These are phyloP conservation scores for Thelaira solivaga DNA, from an alignment of 2,888 invertebrate species.

Conservation along the genomic window DNA sequence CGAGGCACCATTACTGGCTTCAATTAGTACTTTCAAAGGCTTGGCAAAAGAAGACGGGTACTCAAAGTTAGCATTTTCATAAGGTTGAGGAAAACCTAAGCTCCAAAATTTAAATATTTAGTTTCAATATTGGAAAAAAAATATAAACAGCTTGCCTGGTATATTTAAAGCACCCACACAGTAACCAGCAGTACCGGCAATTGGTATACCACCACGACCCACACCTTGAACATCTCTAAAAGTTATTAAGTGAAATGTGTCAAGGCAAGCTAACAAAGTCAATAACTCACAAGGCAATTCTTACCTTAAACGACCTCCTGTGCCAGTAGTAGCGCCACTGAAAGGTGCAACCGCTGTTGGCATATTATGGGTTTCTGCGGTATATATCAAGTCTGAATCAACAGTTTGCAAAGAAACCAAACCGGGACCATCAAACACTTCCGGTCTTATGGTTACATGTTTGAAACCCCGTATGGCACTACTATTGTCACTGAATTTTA, in stretches of 20 bases:
- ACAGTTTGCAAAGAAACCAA: constrained; percentile 80
- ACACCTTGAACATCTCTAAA: constrained; percentile 94
- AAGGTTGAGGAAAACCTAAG: constrained; percentile 88
- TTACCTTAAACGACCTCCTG: constrained; percentile 90
- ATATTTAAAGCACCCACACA: constrained; percentile 95
- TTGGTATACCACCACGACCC: constrained; percentile 94
- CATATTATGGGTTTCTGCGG: constrained; percentile 99
- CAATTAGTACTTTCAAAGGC: constrained; percentile 92
- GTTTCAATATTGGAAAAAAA: not conserved
- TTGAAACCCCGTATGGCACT: constrained; percentile 92
- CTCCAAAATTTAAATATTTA: not conserved
- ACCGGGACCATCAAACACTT: constrained; percentile 80
- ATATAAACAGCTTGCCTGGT: constrained; percentile 82
- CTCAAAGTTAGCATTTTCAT: constrained; percentile 86
- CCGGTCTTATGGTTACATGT: constrained; percentile 84
- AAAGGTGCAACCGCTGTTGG: constrained; percentile 98
- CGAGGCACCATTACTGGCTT: constrained; percentile 98
- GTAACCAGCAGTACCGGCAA: constrained; percentile 98
- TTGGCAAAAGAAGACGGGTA: constrained; percentile 95
- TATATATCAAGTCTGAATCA: constrained; percentile 94
- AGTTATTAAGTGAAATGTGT: not conserved
- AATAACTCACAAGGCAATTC: not conserved
- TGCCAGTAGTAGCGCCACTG: constrained; percentile 98
- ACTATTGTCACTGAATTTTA: constrained; percentile 98
- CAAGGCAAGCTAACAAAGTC: not conserved